Percentiles rank a stretch among this genome's conserved stretches.
Conservation (phyloP, 1,140 invertebrate species). For the Philotrypesis tridentata region DNA sequence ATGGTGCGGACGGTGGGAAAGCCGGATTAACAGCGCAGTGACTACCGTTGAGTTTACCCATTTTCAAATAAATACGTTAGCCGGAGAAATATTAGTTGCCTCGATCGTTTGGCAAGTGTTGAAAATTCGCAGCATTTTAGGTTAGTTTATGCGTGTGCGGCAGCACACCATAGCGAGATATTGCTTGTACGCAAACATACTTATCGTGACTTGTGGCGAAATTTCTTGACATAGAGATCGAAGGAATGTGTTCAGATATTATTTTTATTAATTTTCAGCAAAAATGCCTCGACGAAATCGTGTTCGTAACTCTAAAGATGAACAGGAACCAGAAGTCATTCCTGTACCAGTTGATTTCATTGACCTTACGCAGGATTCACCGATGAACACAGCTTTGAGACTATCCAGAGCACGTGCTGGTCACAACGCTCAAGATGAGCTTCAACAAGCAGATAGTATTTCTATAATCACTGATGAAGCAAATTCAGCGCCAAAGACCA, state of each 20-base stretch:
- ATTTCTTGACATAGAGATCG: too few species aligned
- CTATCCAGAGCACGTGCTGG: not conserved
- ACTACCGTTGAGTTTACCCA: not conserved
- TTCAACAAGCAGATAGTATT: not conserved
- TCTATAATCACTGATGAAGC: not conserved
- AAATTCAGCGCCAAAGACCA: not conserved
- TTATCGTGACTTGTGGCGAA: too few species aligned
- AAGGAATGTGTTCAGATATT: too few species aligned
- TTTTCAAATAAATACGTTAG: not conserved
- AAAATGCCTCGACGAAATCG: slow-evolving; percentile 12
- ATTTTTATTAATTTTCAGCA: slow-evolving; percentile 12
- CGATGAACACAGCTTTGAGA: slow-evolving; percentile 28
- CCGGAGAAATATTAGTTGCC: not conserved
- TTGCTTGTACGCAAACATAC: too few species aligned
- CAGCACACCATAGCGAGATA: not conserved
- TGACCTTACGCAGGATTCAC: slow-evolving; percentile 57
- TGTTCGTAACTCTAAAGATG: not conserved
- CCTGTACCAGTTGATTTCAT: slow-evolving; percentile 51
- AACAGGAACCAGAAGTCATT: not conserved
- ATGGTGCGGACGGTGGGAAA: too few species aligned
- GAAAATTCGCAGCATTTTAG: not conserved
- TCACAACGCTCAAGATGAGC: not conserved
- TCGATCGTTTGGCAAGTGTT: not conserved
- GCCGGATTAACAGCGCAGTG: not conserved
- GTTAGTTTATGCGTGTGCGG: not conserved